Evolutionary conservation across 2,888 invertebrate species (phyloP).

Genomic region (Lasiommata megera): DNA sequence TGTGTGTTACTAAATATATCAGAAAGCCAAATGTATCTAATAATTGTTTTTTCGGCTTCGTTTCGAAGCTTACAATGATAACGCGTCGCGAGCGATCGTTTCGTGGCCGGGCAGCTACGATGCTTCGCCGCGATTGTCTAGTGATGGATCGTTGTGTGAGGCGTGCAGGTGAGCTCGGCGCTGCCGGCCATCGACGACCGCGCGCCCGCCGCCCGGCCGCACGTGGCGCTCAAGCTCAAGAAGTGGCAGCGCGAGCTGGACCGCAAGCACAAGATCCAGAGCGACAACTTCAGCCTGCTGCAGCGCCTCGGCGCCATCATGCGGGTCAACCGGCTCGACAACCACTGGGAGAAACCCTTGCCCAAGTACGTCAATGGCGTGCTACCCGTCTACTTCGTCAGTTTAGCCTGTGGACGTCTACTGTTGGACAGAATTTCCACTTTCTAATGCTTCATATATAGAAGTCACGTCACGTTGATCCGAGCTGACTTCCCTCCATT

Average conservation of each 20-base stretch:
- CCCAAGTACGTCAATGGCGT: constrained; percentile 69
- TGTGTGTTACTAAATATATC: too few relatives aligned
- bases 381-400: neutral
- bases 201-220: constrained; percentile 83
- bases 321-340: constrained; percentile 84
- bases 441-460: too few relatives aligned
- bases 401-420: too few relatives aligned
- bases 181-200: constrained; percentile 85
- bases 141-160: neutral
- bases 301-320: constrained; percentile 85
- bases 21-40: too few relatives aligned
- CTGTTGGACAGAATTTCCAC: too few relatives aligned
- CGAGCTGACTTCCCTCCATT: too few relatives aligned
- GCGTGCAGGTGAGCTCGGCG: constrained; percentile 82
- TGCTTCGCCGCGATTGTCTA: too few relatives aligned
- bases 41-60: too few relatives aligned
- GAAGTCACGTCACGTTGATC: too few relatives aligned
- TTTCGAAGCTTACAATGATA: too few relatives aligned
- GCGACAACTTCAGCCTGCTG: constrained; percentile 85
- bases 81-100: too few relatives aligned
- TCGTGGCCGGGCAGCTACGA: too few relatives aligned
- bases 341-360: constrained; percentile 83
- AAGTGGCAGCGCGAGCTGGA: constrained; percentile 86
- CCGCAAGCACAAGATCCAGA: constrained; percentile 82
- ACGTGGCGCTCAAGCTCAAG: constrained; percentile 86